phyloP scores from a whole-genome alignment of 64 coral and sea anemone genomes.

The Pachyseris speciosa region DNA sequence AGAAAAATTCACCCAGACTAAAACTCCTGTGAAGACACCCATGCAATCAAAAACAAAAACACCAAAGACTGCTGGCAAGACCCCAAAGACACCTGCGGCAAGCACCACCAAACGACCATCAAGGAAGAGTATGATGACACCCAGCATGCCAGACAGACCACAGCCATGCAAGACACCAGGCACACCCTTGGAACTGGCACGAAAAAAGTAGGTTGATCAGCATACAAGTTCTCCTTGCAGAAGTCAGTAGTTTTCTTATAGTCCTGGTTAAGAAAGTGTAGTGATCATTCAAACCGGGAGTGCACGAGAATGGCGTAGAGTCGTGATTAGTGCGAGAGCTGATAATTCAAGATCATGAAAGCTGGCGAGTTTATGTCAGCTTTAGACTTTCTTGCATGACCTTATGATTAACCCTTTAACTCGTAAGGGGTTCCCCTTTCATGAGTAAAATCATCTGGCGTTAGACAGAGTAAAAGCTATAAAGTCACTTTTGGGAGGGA shows the following conservation, averaged over 20 bases:
- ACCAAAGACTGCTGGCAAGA: conserved; percentile 22
- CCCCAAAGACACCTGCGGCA: conserved; percentile 33
- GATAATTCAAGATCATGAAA: no score
- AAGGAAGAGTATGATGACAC: conserved; percentile 83
- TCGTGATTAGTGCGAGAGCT: no score
- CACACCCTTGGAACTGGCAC: conserved; percentile 84
- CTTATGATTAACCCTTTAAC: no score
- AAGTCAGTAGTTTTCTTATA: not conserved
- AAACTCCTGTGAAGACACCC: not conserved
- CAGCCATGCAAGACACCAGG: conserved; percentile 88
- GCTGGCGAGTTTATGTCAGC: no score
- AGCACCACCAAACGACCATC: conserved; percentile 18
- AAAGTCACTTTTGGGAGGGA: no score
- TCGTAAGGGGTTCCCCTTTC: no score
- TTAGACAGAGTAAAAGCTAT: no score
- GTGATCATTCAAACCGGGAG: no score
- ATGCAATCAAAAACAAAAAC: not conserved
- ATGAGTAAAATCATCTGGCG: no score
- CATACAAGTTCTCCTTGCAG: not conserved
- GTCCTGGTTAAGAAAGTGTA: no score
- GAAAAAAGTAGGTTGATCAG: conserved; percentile 71
- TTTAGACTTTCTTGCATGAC: no score
- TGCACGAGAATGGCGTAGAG: no score
- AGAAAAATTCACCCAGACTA: not conserved
- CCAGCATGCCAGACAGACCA: conserved; percentile 81